Base-by-base conservation (phyloP, 2,888 invertebrate genomes). In the Parascotia fuliginaria region DNA sequence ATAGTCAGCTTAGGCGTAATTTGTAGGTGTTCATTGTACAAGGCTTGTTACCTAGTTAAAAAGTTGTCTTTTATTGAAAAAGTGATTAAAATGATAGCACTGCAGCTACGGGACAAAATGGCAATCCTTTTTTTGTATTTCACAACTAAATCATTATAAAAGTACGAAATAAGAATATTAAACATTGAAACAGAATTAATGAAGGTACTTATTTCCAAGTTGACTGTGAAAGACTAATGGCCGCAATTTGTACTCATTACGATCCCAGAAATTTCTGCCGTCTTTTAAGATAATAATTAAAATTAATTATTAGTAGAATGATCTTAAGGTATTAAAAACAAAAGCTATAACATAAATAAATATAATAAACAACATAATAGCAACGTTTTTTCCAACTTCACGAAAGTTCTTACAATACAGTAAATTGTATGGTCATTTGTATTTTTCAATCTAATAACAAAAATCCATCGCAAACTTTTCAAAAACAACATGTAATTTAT, bases 191-290 rank as follows among this genome's bases (percentile, higher is more conserved):
- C 27, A 27, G 38, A 42, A 49, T 42, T 49, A 49, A 49, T 49
- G 48, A 38, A 49, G 33, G 42, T 32, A 42, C 48, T 48, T 22
- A 42, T 49, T 49, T 42, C 28, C 43, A 43, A 32, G 42, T 32
- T 22, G 37, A 37, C 38, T 51, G 41, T 41, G 24, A 37, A 51
- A 51, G 32, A 51, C 32, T 51, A 44, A 45, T 45, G 45, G 41
- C 27, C 22, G 40, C 36, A 41, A 45, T 41, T 51, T 45, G 51
- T 45, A 33, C 44, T 51, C 51, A 51, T 51, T 51, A 41, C 16
- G 31, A 37, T 37, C 38, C 32, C 16, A 29, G 15, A 36, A 41
- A 32, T 45, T 45, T 43, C 31, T 39, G 22, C 19, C 43, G 39
- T 42, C 29, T 24, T 28, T 43, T 39, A 42, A 49, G 38, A 43